Evolutionary conservation across 2,888 invertebrate genomes (phyloP).

Genomic region (Harpalus rufipes): DNA sequence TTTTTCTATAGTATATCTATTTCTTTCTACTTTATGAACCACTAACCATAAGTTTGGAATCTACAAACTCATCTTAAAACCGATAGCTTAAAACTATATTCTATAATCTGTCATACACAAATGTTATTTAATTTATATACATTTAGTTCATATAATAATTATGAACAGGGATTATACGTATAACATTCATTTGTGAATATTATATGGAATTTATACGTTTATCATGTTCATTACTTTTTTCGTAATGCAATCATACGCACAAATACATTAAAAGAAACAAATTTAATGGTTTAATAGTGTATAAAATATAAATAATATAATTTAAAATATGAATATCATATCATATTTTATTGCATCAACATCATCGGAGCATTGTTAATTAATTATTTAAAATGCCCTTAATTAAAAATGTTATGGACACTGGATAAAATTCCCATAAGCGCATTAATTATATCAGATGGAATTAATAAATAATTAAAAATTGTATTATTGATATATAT

Average conservation of each 20-base stretch:
- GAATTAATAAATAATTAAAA: conserved; percentile 42
- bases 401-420: conserved; percentile 38
- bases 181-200: not conserved
- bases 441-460: conserved; percentile 35
- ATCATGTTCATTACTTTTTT: not conserved
- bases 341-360: conserved; percentile 34
- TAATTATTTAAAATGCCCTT: conserved; percentile 30
- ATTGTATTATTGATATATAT: conserved; percentile 22
- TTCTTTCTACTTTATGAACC: too few relatives aligned
- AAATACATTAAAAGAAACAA: not conserved
- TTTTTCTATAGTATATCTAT: too few relatives aligned
- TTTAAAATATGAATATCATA: conserved; percentile 19
- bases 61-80: too few relatives aligned
- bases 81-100: too few relatives aligned
- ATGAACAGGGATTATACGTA: not conserved
- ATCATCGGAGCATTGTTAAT: conserved; percentile 31
- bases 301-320: conserved; percentile 14
- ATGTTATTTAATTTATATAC: not conserved
- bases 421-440: conserved; percentile 34
- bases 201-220: not conserved
- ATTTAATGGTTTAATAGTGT: not conserved
- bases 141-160: not conserved
- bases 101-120: not conserved
- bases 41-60: too few relatives aligned
- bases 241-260: not conserved